Evolutionary conservation across 2,113 vertebrate species (phyloP).

Genomic region (Mustelus asterias): DNA sequence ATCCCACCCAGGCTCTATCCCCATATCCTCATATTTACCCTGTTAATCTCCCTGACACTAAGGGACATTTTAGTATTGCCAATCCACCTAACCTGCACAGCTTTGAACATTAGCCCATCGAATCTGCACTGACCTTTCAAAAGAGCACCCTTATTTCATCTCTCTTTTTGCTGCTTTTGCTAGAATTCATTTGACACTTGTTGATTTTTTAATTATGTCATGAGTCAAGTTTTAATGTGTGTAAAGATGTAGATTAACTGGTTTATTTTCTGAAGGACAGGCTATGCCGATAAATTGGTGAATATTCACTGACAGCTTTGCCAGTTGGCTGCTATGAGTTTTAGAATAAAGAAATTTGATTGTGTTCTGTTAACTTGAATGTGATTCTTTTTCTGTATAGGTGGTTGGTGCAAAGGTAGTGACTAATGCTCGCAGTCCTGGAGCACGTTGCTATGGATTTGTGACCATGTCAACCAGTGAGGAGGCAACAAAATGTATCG

Average conservation of each 20-base stretch:
- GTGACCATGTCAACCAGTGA: slow-evolving; percentile 90
- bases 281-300: background rate
- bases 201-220: background rate
- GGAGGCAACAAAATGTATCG: slow-evolving; percentile 87
- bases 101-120: too few relatives aligned
- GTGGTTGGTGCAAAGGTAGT: slow-evolving; percentile 95
- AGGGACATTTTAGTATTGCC: too few relatives aligned
- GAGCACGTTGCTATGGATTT: slow-evolving; percentile 91
- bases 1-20: too few relatives aligned
- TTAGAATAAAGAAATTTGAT: background rate
- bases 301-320: background rate
- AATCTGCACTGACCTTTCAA: too few relatives aligned
- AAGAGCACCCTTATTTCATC: background rate
- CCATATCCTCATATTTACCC: too few relatives aligned
- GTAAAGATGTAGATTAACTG: background rate
- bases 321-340: background rate
- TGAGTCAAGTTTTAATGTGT: background rate
- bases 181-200: background rate
- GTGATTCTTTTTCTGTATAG: slow-evolving; percentile 48
- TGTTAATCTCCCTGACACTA: too few relatives aligned
- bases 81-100: too few relatives aligned
- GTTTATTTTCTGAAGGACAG: background rate
- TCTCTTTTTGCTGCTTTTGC: background rate
- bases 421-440: slow-evolving; percentile 91
- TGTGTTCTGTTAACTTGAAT: background rate